A percentile compares a stretch with the other conserved stretches of the same genome.
Conservation (phyloP, 2,888 invertebrate species). For the Drosophila neotestacea region DNA sequence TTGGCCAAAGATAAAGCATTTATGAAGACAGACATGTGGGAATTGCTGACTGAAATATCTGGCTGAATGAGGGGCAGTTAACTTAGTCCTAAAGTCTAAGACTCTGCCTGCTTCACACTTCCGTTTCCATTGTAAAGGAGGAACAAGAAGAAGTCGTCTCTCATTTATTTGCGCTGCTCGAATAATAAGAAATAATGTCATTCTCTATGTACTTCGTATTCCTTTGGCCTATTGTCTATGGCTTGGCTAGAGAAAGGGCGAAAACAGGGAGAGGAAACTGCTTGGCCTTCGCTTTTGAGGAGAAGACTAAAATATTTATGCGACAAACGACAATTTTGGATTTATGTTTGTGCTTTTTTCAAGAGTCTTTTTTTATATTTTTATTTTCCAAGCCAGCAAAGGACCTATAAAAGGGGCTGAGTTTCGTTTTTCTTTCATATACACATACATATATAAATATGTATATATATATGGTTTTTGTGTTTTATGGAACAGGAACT, state of each 20-base stretch:
- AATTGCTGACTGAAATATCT: constrained; percentile 51
- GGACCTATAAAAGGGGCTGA: constrained; percentile 60
- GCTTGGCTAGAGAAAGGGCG: not conserved
- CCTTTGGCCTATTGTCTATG: constrained; percentile 53
- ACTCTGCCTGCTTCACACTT: constrained; percentile 39
- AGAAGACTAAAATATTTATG: constrained; percentile 76
- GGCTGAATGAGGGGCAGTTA: constrained; percentile 9
- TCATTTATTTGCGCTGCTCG: constrained; percentile 76
- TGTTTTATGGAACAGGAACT: constrained; percentile 67
- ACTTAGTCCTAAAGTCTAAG: constrained; percentile 27
- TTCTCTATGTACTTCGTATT: constrained; percentile 38
- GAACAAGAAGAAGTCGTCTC: constrained; percentile 10
- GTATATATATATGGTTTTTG: constrained; percentile 27
- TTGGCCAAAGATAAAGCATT: constrained; percentile 75
- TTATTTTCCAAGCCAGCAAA: constrained; percentile 18
- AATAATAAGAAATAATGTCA: constrained; percentile 80
- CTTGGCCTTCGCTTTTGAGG: constrained; percentile 49
- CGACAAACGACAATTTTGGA: constrained; percentile 81
- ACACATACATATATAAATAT: constrained; percentile 10
- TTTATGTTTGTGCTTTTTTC: constrained; percentile 63
- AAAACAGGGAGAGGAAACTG: not conserved
- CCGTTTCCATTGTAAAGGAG: constrained; percentile 27
- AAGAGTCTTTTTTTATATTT: not conserved
- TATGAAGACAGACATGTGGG: constrained; percentile 76
- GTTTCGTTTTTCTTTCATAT: constrained; percentile 54